Evolutionary conservation across 2,888 invertebrate genomes (phyloP).

Genomic region (Sussaba pulchella): DNA sequence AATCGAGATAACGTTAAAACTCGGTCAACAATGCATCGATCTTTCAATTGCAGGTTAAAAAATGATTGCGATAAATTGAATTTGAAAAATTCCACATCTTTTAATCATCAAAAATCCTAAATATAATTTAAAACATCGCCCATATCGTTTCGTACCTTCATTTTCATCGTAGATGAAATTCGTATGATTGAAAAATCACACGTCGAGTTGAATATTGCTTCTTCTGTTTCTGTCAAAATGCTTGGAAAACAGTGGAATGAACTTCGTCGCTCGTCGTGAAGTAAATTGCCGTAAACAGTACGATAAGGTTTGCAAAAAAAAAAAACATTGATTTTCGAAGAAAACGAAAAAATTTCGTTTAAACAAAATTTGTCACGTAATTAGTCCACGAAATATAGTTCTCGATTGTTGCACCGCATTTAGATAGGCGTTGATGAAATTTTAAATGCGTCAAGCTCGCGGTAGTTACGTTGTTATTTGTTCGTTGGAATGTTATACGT

Average conservation of each 20-base stretch:
- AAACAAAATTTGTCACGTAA: too few species aligned
- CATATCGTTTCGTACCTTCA: background rate
- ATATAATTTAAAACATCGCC: too few species aligned
- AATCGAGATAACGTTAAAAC: too few species aligned
- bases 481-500: slow-evolving; percentile 59
- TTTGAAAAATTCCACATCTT: background rate
- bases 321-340: slow-evolving; percentile 8
- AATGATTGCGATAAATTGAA: too few species aligned
- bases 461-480: background rate
- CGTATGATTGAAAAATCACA: background rate
- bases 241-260: slow-evolving; percentile 62
- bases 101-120: too few species aligned
- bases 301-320: slow-evolving; percentile 48
- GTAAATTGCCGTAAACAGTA: slow-evolving; percentile 44
- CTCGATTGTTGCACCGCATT: background rate
- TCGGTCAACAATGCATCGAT: too few species aligned
- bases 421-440: background rate
- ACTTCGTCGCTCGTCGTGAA: slow-evolving; percentile 49
- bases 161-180: background rate
- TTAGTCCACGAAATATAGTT: background rate
- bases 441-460: background rate
- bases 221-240: slow-evolving; percentile 46
- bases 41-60: too few species aligned
- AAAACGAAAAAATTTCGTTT: background rate
- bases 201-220: background rate